Evolutionary conservation across 2,113 vertebrate species (phyloP).

Genomic region (Lepisosteus oculatus): DNA sequence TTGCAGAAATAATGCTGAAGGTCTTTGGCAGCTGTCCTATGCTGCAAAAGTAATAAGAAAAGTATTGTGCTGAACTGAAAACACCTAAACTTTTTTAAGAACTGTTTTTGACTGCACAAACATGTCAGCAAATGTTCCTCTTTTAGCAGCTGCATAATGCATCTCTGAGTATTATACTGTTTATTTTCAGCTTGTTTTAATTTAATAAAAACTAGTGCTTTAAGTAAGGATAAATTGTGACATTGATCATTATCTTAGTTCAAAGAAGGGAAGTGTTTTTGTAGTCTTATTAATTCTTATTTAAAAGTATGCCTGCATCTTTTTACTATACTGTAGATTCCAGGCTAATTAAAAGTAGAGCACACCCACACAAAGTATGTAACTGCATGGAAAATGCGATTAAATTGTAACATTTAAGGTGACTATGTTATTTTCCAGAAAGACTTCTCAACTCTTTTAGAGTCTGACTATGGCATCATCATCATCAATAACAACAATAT

Average conservation of each 20-base stretch:
- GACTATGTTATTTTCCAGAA: no score
- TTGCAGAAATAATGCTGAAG: neutral
- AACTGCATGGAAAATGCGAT: no score
- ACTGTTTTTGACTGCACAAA: neutral
- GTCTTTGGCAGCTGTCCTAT: neutral
- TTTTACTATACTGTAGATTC: no score
- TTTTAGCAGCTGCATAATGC: neutral
- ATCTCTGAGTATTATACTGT: neutral
- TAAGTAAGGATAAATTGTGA: neutral
- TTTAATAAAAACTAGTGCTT: neutral
- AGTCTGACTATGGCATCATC: no score
- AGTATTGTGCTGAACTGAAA: conserved; percentile 6
- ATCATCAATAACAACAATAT: no score
- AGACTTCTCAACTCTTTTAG: no score
- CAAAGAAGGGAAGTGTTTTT: neutral
- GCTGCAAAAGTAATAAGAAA: neutral
- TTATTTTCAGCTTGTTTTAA: neutral
- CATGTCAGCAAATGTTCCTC: neutral
- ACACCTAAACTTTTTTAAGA: conserved; percentile 4
- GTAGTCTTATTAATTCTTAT: no score
- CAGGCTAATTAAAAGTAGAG: no score
- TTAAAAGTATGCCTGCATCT: no score
- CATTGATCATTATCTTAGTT: neutral
- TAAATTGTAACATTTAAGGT: no score
- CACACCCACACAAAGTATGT: no score